phyloP scores from a whole-genome alignment of 2,113 vertebrate genomes.

The Apus apus region DNA sequence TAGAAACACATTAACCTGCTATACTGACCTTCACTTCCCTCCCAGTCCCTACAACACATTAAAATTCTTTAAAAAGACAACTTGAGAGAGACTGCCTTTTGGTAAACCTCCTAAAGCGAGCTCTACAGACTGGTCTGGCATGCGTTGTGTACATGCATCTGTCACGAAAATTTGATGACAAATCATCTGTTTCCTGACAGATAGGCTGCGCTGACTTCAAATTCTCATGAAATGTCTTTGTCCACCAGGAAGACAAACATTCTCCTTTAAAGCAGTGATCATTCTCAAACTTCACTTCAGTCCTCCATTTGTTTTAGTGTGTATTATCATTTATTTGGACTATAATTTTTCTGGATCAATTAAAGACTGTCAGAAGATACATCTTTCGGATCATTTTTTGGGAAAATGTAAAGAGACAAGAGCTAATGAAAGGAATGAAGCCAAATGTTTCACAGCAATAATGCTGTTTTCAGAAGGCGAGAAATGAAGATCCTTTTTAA shows the following conservation, averaged over 20 bases:
- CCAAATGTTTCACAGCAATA: conserved; percentile 40
- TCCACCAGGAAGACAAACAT: conserved; percentile 57
- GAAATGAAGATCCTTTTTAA: conserved; percentile 67
- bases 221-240: conserved; percentile 56
- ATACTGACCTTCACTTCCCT: conserved; percentile 41
- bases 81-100: conserved; percentile 39
- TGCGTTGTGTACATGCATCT: conserved; percentile 60
- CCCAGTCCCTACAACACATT: not conserved
- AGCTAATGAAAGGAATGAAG: conserved; percentile 52
- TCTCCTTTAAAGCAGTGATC: conserved; percentile 27
- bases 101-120: conserved; percentile 33
- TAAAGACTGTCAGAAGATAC: conserved; percentile 47
- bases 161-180: conserved; percentile 60
- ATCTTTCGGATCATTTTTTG: conserved; percentile 60
- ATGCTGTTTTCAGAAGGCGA: conserved; percentile 48
- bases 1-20: conserved; percentile 49
- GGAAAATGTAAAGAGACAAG: conserved; percentile 42
- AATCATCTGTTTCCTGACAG: conserved; percentile 68
- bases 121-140: conserved; percentile 30
- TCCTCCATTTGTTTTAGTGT: conserved; percentile 21
- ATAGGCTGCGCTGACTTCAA: conserved; percentile 59
- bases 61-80: conserved; percentile 58
- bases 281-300: not conserved
- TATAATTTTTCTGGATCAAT: conserved; percentile 15
- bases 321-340: conserved; percentile 45